Percentiles rank a stretch among this genome's conserved stretches.
phyloP scores from a whole-genome alignment of 1,140 invertebrate species.

The Matsumurasca onukii region DNA sequence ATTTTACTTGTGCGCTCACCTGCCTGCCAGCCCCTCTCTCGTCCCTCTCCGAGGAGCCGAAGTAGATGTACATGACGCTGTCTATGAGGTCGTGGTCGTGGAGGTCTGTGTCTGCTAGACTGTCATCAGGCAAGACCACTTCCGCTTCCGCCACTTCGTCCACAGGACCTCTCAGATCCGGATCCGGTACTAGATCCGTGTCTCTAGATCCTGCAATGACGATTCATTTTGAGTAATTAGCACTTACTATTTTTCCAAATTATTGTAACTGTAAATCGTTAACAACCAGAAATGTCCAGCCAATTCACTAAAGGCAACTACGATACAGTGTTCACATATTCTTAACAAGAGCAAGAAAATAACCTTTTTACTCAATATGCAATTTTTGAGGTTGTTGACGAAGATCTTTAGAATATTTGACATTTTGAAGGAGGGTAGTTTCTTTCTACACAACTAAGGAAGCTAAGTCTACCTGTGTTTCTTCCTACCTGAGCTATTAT shows the following conservation, averaged over 20 bases:
- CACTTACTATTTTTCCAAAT: not conserved
- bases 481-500: conserved; percentile 17
- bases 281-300: not conserved
- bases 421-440: not conserved
- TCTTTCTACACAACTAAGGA: not conserved
- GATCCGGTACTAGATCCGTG: conserved; percentile 24
- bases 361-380: too few relatives aligned
- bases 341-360: too few relatives aligned
- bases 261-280: not conserved
- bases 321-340: not conserved
- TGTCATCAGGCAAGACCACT: conserved; percentile 38
- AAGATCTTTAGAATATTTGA: too few relatives aligned
- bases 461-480: not conserved
- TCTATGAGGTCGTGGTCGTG: conserved; percentile 56
- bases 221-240: not conserved
- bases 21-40: conserved; percentile 45
- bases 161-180: conserved; percentile 15
- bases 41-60: conserved; percentile 50
- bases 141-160: conserved; percentile 27
- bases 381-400: too few relatives aligned
- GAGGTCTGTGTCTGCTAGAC: conserved; percentile 46
- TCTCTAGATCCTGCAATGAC: conserved; percentile 18
- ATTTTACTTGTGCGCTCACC: conserved; percentile 42
- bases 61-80: conserved; percentile 59
- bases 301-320: not conserved